Percentiles rank a stretch among this genome's conserved stretches.
Conservation (phyloP, 2,113 vertebrate genomes). For the Channa maculata region DNA sequence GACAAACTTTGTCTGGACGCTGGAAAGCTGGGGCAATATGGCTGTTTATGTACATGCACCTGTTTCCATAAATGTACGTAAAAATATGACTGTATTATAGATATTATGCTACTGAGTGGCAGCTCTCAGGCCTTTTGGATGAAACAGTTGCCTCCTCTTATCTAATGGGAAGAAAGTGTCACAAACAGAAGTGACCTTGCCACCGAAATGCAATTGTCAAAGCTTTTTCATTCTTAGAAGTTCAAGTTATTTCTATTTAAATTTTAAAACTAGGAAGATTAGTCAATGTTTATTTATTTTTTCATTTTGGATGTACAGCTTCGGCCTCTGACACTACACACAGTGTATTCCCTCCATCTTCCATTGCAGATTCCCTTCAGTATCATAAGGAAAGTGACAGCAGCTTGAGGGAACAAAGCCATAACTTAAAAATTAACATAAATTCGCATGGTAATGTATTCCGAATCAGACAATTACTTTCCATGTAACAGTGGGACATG, state of each 20-base stretch:
- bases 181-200: background rate
- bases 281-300: conserved; percentile 14
- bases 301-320: conserved; percentile 10
- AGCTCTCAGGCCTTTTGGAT: background rate
- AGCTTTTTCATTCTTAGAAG: background rate
- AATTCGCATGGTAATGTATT: conserved; percentile 81
- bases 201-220: background rate
- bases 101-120: background rate
- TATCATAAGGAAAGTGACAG: conserved; percentile 60
- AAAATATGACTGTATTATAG: conserved; percentile 7
- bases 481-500: conserved; percentile 56
- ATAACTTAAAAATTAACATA: conserved; percentile 73
- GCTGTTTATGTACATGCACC: conserved; percentile 1
- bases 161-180: background rate
- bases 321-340: conserved; percentile 4
- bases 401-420: conserved; percentile 68
- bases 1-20: conserved; percentile 29
- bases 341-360: conserved; percentile 21
- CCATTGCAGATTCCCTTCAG: conserved; percentile 45
- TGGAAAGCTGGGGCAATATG: conserved; percentile 12
- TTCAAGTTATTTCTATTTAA: background rate
- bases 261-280: conserved; percentile 14
- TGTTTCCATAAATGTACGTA: background rate
- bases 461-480: conserved; percentile 64
- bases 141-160: background rate